Base-by-base conservation (phyloP, 2,113 vertebrate genomes). In the Oenanthe oenanthe region DNA sequence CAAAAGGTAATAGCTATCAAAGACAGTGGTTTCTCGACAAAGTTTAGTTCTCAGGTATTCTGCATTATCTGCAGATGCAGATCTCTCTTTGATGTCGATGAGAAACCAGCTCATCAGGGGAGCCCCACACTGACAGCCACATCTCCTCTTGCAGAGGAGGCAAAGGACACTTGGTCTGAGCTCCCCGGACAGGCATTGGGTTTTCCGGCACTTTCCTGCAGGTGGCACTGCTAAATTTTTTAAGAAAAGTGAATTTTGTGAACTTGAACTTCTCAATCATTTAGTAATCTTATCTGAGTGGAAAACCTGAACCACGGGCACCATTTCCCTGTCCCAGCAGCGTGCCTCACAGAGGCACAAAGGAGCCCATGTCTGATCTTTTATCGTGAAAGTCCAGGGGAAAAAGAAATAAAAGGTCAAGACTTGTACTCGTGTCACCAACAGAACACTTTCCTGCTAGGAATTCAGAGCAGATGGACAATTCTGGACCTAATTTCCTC, bases 141-240 rank as follows among this genome's bases (percentile, higher is more conserved):
- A 43, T 32, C 72, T 48, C 14, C 28, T 72, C 45, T 42, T 8
- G 6, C n/a, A 25, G n/a, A 28, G 38, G 10, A 16, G 10, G 51
- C 31, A 50, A 71, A 57, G 79, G 61, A n/a, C 61, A 42, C 20
- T 0, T 14, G 4, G 6, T 40, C 62, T 45, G 62, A 47, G 60
- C 38, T 54, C 3, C 29, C 6, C 2, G 5, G 58, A 17, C 63
- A 50, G 63, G 2, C 24, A 0, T 6, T 38, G 82, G 74, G 68
- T 51, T 94, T 96, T 70, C 93, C 17, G 14, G 47, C 32, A 40
- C 58, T 66, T 96, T 93, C 96, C 97, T 97, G 95, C 72, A 97
- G 97, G 67, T 97, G 97, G 97, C 97, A 96, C 92, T 96, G 95
- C 86, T 91, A 96, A 97, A 87, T 97, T 96, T 95, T 93, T 89